Conservation (phyloP, 2,888 invertebrate genomes). For the Hylaea fasciaria region DNA sequence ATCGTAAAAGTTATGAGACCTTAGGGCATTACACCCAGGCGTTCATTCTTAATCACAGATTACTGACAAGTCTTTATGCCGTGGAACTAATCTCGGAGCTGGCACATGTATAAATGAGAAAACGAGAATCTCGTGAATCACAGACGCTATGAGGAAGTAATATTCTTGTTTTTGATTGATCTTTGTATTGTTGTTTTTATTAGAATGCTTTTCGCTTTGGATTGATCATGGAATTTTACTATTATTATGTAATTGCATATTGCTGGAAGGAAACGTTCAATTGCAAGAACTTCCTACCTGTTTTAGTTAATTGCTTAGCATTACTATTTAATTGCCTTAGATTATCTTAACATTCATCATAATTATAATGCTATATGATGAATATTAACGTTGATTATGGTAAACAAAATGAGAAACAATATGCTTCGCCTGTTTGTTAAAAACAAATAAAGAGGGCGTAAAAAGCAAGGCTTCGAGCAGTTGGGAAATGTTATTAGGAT, state of each 20-base stretch:
- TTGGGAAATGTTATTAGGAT: conserved; percentile 34
- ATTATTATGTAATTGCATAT: background rate
- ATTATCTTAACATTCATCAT: background rate
- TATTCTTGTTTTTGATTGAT: conserved; percentile 3
- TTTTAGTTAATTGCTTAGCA: no score
- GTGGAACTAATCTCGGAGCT: conserved; percentile 7
- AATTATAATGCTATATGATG: no score
- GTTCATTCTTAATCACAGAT: conserved; percentile 32
- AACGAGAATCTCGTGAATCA: conserved; percentile 8
- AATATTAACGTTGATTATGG: no score
- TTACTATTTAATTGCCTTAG: no score
- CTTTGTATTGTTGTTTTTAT: conserved; percentile 4
- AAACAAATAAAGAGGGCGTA: no score
- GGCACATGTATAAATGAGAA: conserved; percentile 7
- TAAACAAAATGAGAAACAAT: background rate
- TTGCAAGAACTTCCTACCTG: no score
- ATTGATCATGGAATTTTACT: background rate
- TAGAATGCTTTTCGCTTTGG: background rate
- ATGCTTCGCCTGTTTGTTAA: background rate
- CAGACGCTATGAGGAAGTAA: conserved; percentile 13
- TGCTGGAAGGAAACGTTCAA: no score
- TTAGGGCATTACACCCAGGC: conserved; percentile 39
- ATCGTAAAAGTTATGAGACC: conserved; percentile 26
- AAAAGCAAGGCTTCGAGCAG: conserved; percentile 8
- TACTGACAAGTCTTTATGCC: conserved; percentile 8